Conservation (phyloP, 2,888 invertebrate species). For the Augochlorella aurata region DNA sequence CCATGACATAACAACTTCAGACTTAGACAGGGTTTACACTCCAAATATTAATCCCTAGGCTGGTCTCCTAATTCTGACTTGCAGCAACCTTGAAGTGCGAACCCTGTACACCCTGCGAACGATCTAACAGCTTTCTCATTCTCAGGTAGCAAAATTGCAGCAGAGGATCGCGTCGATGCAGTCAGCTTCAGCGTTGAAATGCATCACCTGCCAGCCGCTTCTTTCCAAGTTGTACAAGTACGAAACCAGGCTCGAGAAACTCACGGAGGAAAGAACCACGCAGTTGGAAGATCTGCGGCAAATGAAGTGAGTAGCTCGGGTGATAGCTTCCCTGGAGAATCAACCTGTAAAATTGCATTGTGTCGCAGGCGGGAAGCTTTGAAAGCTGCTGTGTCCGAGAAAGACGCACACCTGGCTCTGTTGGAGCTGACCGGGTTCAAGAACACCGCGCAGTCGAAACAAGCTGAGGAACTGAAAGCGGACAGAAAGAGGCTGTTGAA, state of each 20-base stretch:
- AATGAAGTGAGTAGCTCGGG: conserved; percentile 87
- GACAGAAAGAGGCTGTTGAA: conserved; percentile 89
- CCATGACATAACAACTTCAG: no score
- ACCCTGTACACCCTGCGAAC: background rate
- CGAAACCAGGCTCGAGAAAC: conserved; percentile 85
- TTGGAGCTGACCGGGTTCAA: conserved; percentile 89
- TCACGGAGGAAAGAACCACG: conserved; percentile 85
- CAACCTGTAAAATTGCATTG: background rate
- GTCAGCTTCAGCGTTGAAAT: conserved; percentile 87
- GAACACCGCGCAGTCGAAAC: conserved; percentile 85
- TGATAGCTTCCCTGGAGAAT: background rate
- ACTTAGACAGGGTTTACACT: no score
- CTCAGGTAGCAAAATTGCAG: conserved; percentile 87
- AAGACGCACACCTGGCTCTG: conserved; percentile 93
- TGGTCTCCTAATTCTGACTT: no score
- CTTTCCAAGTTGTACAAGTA: conserved; percentile 86
- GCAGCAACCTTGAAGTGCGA: no score
- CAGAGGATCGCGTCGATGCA: conserved; percentile 87
- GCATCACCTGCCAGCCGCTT: conserved; percentile 87
- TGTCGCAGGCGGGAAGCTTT: conserved; percentile 90
- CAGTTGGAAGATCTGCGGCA: conserved; percentile 90
- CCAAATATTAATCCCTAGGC: no score
- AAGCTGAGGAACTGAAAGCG: conserved; percentile 86
- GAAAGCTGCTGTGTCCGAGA: conserved; percentile 92
- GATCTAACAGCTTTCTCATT: background rate